Evolutionary conservation across 2,113 vertebrate genomes (phyloP), one percentile per base, ranked within the genome.

Genomic region (Pelecanus crispus): DNA sequence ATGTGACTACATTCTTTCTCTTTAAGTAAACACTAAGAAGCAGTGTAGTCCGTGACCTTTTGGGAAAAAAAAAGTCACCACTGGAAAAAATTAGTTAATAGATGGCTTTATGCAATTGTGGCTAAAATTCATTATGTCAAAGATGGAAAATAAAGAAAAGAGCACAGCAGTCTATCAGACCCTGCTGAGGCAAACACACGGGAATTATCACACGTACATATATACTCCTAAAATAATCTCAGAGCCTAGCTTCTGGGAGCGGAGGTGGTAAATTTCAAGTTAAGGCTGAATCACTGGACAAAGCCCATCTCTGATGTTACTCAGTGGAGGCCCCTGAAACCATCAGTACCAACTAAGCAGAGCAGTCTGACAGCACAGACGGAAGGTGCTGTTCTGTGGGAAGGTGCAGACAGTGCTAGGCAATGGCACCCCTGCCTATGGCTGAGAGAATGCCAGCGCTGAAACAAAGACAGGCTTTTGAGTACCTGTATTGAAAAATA

Each of bases 31-130:
- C 32, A 94, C 85, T 77, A 52, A 92, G 93, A 91, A 95, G 83
- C 78, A 87, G 70, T 42, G 52, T 61, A 95, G 93, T 81, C 91
- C 36, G 36, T 45, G 88, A 95, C 96, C 86, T 95, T 97, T 71
- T 86, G 86, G 15, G 32, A 40, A 92, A 70, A 88, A 96, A 95
- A 95, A 94, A 78, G 50, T 95, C 92, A 94, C 50, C 28, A 65
- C 22, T 97, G 97, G 97, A 97, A 95, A 86, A 97, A 96, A 68
- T 95, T 71, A 96, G 94, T 96, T 96, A 56, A 77, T 94, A 92
- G 93, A 94, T 92, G 79, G 94, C 85, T 93, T 95, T 86, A 74
- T 90, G 95, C 72, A 94, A 78, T 62, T 97, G 53, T 82, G 61
- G 93, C 82, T 92, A 94, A 24, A 93, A 93, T 83, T 96, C 74